Conservation (phyloP, 2,113 vertebrate species). For the Pica pica region DNA sequence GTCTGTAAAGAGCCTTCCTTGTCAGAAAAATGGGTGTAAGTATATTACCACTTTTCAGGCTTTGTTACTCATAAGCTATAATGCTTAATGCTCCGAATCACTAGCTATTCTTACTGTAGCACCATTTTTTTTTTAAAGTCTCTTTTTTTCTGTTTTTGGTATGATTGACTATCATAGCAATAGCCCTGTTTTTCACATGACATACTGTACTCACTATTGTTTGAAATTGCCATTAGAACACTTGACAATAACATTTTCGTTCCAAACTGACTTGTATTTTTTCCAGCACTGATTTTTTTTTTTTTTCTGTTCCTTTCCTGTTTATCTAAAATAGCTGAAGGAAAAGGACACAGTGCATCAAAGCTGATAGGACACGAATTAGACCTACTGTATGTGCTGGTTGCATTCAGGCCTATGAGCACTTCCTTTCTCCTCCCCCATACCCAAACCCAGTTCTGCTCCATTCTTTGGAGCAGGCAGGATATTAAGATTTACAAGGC, state of each 20-base stretch:
- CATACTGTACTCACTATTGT: constrained; percentile 57
- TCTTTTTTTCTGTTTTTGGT: neutral
- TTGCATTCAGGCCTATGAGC: neutral
- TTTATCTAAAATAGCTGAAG: constrained; percentile 68
- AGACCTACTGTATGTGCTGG: constrained; percentile 21
- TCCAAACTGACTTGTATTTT: constrained; percentile 47
- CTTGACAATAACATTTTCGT: constrained; percentile 65
- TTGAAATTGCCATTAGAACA: constrained; percentile 50
- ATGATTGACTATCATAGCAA: neutral
- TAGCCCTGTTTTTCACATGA: neutral
- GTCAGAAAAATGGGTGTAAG: neutral
- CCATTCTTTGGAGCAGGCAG: constrained; percentile 12
- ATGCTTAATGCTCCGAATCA: neutral
- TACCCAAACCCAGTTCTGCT: neutral
- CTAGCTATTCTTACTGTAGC: neutral
- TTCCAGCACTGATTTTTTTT: constrained; percentile 56
- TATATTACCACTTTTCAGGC: neutral
- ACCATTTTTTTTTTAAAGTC: neutral
- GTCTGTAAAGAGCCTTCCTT: neutral
- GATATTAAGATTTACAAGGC: constrained; percentile 24
- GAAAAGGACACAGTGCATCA: constrained; percentile 52
- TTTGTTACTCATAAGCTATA: neutral
- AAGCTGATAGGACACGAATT: constrained; percentile 53
- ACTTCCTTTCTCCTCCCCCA: constrained; percentile 34
- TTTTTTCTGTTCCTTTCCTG: constrained; percentile 67